Percentiles rank a stretch among this genome's conserved stretches.
Conservation (phyloP, 2,888 invertebrate genomes). For the Caenorhabditis sp. region DNA sequence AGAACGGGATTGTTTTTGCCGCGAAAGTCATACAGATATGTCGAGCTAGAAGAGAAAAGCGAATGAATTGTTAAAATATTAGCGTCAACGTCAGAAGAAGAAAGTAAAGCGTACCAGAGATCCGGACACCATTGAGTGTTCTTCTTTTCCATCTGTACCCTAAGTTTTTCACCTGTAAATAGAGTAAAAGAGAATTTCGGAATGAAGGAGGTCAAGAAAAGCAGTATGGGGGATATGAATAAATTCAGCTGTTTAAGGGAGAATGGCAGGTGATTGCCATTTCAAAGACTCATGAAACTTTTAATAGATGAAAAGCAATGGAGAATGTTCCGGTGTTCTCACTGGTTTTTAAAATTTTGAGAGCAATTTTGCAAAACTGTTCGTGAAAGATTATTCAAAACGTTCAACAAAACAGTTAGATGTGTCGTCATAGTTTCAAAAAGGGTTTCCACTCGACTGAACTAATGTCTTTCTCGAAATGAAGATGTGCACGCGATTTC, state of each 20-base stretch:
- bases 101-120: conserved; percentile 42
- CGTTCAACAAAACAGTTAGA: too few species aligned
- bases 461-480: not conserved
- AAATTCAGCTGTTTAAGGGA: not conserved
- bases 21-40: not conserved
- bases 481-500: conserved; percentile 23
- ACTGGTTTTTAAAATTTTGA: not conserved
- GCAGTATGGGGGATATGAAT: not conserved
- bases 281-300: conserved; percentile 21
- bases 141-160: conserved; percentile 54
- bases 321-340: conserved; percentile 2
- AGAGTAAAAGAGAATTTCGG: not conserved
- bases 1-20: not conserved
- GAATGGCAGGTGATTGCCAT: conserved; percentile 6
- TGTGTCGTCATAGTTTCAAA: too few species aligned
- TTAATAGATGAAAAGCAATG: not conserved
- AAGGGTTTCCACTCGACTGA: not conserved
- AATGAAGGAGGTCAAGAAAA: not conserved
- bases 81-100: not conserved
- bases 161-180: conserved; percentile 37
- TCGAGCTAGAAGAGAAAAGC: not conserved
- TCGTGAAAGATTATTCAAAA: too few species aligned
- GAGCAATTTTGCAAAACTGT: too few species aligned
- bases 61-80: not conserved
- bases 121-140: conserved; percentile 52